These are phyloP conservation scores for Notoglanidium macrostoma DNA, from an alignment of 2,797 vertebrate genomes.

Conservation along the genomic window DNA sequence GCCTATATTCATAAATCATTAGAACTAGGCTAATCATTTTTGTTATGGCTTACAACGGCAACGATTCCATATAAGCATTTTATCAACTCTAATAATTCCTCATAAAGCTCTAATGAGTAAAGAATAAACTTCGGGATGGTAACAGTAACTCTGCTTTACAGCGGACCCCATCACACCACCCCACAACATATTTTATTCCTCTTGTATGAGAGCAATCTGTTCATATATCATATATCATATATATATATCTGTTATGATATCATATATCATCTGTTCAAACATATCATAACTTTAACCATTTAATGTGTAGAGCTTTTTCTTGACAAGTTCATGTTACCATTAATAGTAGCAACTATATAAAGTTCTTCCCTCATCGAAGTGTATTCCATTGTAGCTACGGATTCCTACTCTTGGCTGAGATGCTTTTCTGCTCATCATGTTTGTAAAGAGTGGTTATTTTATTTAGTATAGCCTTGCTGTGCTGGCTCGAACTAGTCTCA, in stretches of 20 bases:
- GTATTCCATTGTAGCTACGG: neutral
- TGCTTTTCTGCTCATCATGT: neutral
- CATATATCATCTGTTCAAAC: neutral
- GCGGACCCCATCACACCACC: neutral
- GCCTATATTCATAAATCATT: neutral
- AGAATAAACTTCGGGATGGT: neutral
- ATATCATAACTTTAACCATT: neutral
- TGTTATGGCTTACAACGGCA: too few species aligned
- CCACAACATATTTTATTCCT: neutral
- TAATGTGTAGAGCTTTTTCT: neutral
- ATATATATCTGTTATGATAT: too few species aligned
- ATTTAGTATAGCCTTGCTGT: neutral
- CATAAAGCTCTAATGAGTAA: neutral
- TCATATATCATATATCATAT: too few species aligned
- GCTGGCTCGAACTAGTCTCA: neutral
- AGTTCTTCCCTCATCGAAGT: too few species aligned
- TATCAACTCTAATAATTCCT: neutral
- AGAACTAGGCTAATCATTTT: neutral
- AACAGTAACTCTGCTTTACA: neutral
- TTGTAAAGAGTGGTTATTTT: conserved; percentile 5
- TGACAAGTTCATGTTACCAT: neutral
- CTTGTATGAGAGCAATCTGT: neutral
- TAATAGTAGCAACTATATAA: neutral
- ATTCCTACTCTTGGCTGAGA: neutral
- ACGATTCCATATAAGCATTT: neutral